These are phyloP conservation scores for Valencia hispanica DNA, from an alignment of 2,797 vertebrate species.

Conservation along the genomic window DNA sequence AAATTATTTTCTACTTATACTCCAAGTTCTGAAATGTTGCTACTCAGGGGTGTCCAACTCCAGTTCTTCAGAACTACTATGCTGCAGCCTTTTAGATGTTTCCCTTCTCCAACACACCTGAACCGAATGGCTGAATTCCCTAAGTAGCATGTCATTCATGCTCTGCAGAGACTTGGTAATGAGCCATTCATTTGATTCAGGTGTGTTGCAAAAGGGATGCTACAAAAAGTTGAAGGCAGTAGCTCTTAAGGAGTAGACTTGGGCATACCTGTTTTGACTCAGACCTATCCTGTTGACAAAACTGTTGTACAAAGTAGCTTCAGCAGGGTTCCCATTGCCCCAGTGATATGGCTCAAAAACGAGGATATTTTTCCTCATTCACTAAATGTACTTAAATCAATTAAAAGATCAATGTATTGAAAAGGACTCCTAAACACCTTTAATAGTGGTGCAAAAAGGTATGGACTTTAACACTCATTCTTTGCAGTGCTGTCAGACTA, in stretches of 20 bases:
- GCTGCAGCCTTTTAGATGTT: not conserved
- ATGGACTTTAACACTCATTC: conserved; percentile 15
- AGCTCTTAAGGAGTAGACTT: not conserved
- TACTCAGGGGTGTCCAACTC: not conserved
- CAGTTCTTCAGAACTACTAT: not conserved
- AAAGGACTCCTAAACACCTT: not conserved
- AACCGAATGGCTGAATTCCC: not conserved
- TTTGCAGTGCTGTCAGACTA: conserved; percentile 8
- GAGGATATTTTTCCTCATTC: not conserved
- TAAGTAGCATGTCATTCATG: not conserved
- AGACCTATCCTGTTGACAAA: not conserved
- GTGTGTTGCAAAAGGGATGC: not conserved
- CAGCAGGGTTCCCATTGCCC: not conserved
- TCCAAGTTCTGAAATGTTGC: not conserved
- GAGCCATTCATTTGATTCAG: not conserved
- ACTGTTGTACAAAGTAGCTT: not conserved
- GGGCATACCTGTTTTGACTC: not conserved
- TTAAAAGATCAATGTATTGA: not conserved
- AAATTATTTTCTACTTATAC: not conserved
- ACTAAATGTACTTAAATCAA: not conserved
- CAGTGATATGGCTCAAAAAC: no score
- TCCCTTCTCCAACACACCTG: not conserved
- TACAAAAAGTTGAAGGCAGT: not conserved
- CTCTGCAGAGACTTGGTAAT: not conserved
- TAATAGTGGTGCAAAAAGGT: not conserved